Evolutionary conservation across 2,113 vertebrate genomes (phyloP).

Genomic region (Acinonyx jubatus): DNA sequence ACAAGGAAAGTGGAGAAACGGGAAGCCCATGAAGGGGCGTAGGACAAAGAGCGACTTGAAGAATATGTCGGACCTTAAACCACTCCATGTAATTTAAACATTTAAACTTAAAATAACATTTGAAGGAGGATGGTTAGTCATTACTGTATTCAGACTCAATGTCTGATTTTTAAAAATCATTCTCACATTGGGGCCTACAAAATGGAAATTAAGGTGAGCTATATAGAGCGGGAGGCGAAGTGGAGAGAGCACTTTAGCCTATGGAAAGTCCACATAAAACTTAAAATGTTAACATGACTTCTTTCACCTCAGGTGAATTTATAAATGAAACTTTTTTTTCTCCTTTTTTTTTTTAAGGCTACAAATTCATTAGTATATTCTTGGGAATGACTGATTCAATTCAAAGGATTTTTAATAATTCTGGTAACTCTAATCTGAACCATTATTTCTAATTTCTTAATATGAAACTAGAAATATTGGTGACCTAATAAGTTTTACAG

Average conservation of each 20-base stretch:
- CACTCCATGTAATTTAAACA: neutral
- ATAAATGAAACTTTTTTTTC: conserved; percentile 76
- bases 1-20: neutral
- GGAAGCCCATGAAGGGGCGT: rapidly evolving
- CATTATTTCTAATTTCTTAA: conserved; percentile 88
- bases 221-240: conserved; percentile 49
- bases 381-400: conserved; percentile 82
- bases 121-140: neutral
- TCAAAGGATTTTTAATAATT: conserved; percentile 87
- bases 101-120: conserved; percentile 49
- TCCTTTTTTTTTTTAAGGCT: conserved; percentile 82
- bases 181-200: conserved; percentile 78
- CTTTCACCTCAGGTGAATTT: conserved; percentile 85
- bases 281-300: conserved; percentile 84
- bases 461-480: conserved; percentile 86
- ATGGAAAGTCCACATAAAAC: conserved; percentile 87
- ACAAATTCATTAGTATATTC: conserved; percentile 85
- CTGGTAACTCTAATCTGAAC: conserved; percentile 87
- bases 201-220: conserved; percentile 65
- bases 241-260: conserved; percentile 49
- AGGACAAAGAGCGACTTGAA: neutral
- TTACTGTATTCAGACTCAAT: conserved; percentile 54
- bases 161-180: conserved; percentile 77
- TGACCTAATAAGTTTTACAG: conserved; percentile 88
- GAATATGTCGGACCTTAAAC: neutral